Evolutionary conservation across 2,888 invertebrate genomes (phyloP).

Genomic region (Diachrysia chrysitis): DNA sequence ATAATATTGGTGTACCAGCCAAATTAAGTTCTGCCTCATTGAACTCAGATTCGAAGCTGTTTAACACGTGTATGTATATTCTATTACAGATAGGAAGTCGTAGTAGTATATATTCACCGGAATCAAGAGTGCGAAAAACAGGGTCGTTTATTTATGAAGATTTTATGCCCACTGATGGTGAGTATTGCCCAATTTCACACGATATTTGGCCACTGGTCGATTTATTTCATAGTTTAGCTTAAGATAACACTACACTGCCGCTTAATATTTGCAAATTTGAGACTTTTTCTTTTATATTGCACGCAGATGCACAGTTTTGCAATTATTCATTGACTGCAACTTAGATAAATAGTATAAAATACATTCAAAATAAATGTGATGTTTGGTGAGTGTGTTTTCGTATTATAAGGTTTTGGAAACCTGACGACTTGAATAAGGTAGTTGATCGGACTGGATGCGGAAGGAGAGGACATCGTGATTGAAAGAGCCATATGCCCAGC

Average conservation of each 20-base stretch:
- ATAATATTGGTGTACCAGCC: background rate
- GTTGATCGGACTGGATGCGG: too few relatives aligned
- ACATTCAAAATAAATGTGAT: too few relatives aligned
- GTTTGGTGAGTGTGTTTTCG: too few relatives aligned
- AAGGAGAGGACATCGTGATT: too few relatives aligned
- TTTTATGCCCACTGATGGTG: conserved; percentile 99
- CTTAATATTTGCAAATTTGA: background rate
- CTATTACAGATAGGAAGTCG: conserved; percentile 96
- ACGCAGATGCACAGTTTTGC: too few relatives aligned
- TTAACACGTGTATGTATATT: background rate
- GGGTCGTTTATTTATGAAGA: conserved; percentile 99
- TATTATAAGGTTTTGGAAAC: too few relatives aligned
- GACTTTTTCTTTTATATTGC: too few relatives aligned
- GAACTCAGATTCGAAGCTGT: background rate
- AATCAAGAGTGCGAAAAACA: conserved; percentile 98
- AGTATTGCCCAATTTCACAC: conserved; percentile 62
- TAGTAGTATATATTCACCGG: conserved; percentile 99
- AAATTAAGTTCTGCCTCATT: background rate
- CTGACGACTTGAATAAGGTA: too few relatives aligned
- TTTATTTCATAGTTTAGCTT: background rate
- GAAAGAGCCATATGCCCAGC: too few relatives aligned
- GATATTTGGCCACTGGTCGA: background rate
- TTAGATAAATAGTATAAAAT: too few relatives aligned
- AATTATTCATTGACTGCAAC: too few relatives aligned
- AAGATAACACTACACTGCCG: conserved; percentile 1